Evolutionary conservation across 2,888 invertebrate genomes (phyloP), one percentile per base, ranked within the genome.

Genomic region (Caenorhabditis sinica): DNA sequence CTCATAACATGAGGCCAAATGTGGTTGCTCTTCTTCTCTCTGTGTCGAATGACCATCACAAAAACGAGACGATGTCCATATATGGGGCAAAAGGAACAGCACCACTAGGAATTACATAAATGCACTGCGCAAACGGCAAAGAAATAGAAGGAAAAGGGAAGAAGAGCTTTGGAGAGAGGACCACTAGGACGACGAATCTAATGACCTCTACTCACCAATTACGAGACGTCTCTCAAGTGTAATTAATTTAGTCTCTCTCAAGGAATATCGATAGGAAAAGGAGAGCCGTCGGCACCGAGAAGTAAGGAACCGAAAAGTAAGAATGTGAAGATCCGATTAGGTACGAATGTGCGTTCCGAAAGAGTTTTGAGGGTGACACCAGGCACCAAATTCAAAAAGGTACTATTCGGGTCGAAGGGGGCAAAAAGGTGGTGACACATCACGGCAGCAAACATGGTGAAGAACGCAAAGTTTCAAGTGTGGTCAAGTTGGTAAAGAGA

Each of bases 141-240:
- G 58, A 20, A 49, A 49, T 49, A n/a, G 49, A 49, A 5, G 1
- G 49, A 49, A 49, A 49, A 15, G 20, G 20, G 49, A 65, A 61
- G 68, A 73, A 68, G 66, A 73, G 73, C 66, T 60, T n/a, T 72
- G 80, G 68, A 77, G 23, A 43, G 43, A 20, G 69, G 69, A 66
- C 66, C 69, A 77, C 58, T 20, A 23, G 28, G 36, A 72, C 63
- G 79, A 79, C 81, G 73, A 81, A 81, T 68, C 81, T 81, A 73
- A 81, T 73, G 81, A 81, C 81, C 81, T 81, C 81, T 74, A 73
- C 81, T 81, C 81, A 73, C 73, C 81, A 79, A 79, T 79, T 79
- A 79, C 79, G 79, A 79, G 66, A 73, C 81, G 81, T 81, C 69
- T 82, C 76, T 82, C 82, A 76, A 76, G 82, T 82, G 82, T 82